Base-by-base conservation (phyloP, 2,888 invertebrate species). In the Auanema sp. region DNA sequence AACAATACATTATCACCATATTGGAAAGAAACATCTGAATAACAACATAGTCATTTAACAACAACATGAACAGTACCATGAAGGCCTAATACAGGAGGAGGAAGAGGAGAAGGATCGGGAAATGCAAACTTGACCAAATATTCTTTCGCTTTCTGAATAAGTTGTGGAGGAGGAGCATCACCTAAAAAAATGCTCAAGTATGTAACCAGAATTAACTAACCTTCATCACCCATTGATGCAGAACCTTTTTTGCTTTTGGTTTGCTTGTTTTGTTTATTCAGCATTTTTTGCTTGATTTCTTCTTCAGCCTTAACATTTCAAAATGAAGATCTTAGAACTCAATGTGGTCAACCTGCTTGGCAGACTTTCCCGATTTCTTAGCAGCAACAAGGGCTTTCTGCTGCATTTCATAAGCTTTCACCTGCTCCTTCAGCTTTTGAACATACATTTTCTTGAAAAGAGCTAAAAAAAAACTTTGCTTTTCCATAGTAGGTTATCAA, bases 81-180 rank as follows among this genome's bases (percentile, higher is more conserved):
- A 58, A 96, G 86, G 41, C 98, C 98, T 50, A 99, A 89, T 83
- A 99, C 92, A 12, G 98, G 98, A 42, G 98, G 97, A 84, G 93
- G 94, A 55, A 99, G 87, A 51, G 93, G 93, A 52, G 96, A 91
- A 25, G 98, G 96, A 85, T 94, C 93, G 1, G 97, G 98, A 86
- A 98, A 98, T 68, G 90, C 89, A 87, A 99, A 99, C 87, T 97
- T 98, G 72, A 98, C 98, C 75, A 92, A 88, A 85, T 98, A 98
- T 75, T 98, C 98, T 84, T 91, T 91, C 14, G 96, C 97, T 77
- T 89, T 90, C 80, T 91, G 90, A 69, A 98, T 85, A 58, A 98
- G 85, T 84, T 93, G 92, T 4, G 90, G 88, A 0, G 91, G 90
- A n/a, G 90, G 90, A 56, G 88, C 88, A 57, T 91, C 90, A 2